These are phyloP conservation scores for Proisotoma minuta DNA, from an alignment of 2,888 invertebrate genomes.

Conservation along the genomic window DNA sequence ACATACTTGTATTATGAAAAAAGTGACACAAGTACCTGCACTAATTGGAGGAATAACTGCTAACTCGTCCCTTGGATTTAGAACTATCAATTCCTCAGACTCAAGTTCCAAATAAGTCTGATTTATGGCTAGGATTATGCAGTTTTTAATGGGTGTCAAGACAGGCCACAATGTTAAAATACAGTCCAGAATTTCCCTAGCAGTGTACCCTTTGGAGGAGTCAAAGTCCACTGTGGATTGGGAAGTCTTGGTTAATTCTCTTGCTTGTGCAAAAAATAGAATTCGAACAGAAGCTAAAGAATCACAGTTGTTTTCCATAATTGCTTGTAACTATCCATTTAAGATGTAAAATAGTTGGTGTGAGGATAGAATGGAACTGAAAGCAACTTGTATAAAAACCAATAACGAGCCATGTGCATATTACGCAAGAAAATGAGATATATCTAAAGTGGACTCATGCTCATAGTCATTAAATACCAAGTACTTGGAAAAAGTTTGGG, in stretches of 20 bases:
- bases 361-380: too few relatives aligned
- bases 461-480: too few relatives aligned
- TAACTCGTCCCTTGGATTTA: conserved; percentile 70
- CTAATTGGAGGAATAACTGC: conserved; percentile 92
- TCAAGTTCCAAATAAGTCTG: conserved; percentile 64
- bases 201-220: conserved; percentile 55
- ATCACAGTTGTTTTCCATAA: not conserved
- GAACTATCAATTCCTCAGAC: conserved; percentile 55
- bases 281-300: conserved; percentile 57
- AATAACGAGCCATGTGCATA: too few relatives aligned
- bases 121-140: conserved; percentile 75
- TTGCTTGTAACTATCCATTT: not conserved
- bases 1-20: not conserved
- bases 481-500: too few relatives aligned
- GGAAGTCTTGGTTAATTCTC: conserved; percentile 68
- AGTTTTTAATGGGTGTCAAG: conserved; percentile 64
- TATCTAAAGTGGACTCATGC: too few relatives aligned
- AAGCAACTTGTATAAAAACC: too few relatives aligned
- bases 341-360: too few relatives aligned
- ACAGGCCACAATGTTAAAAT: conserved; percentile 60
- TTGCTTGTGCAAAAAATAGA: conserved; percentile 84
- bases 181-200: conserved; percentile 58
- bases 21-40: conserved; percentile 73
- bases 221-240: conserved; percentile 56
- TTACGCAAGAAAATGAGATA: too few relatives aligned